Conservation (phyloP, 2,888 invertebrate species). For the Hydrotaea cyrtoneurina region DNA sequence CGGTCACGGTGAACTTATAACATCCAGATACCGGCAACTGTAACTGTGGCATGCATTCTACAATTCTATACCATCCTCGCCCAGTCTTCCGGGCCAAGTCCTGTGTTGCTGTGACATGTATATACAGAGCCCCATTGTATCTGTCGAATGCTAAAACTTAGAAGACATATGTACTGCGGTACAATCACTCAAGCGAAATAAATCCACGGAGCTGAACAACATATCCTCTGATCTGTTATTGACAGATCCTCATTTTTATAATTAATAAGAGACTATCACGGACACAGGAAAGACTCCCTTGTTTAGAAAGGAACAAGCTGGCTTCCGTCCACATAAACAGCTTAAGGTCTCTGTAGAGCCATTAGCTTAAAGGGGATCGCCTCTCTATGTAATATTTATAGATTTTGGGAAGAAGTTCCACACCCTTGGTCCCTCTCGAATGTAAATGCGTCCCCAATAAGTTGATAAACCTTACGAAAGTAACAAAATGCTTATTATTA, state of each 20-base stretch:
- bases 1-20: neutral
- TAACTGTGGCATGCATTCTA: neutral
- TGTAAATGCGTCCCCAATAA: no score
- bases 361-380: neutral
- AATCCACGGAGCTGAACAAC: neutral
- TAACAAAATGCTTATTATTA: no score
- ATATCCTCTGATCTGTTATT: neutral
- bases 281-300: neutral
- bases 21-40: neutral
- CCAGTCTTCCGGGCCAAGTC: neutral
- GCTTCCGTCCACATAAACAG: neutral
- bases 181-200: neutral
- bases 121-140: no score
- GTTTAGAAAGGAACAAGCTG: neutral
- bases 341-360: neutral
- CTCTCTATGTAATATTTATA: conserved; percentile 1
- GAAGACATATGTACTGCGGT: neutral
- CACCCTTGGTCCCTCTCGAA: neutral
- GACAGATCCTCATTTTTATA: neutral
- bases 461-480: no score
- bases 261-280: neutral
- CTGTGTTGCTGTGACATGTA: neutral
- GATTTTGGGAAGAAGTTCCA: neutral
- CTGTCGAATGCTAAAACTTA: neutral
- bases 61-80: no score